Conservation (phyloP, 2,797 vertebrate species). For the Arrhamphus sclerolepis region DNA sequence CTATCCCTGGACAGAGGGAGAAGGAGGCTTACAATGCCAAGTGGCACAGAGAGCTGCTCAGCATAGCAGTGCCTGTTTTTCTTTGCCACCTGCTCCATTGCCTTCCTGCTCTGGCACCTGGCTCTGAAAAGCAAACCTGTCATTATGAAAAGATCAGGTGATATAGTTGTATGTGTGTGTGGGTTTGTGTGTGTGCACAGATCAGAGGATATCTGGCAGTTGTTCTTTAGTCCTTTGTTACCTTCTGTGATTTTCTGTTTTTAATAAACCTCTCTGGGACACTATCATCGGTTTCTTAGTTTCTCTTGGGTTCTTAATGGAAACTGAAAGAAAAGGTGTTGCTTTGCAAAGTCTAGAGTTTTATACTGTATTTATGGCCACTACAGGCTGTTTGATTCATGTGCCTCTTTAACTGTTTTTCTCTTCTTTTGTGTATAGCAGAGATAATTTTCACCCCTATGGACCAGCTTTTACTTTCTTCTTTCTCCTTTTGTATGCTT, state of each 20-base stretch:
- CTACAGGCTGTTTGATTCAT: conserved; percentile 11
- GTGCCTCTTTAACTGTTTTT: not conserved
- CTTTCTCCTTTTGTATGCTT: conserved; percentile 3
- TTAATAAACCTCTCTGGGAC: conserved; percentile 41
- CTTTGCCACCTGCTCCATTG: conserved; percentile 67
- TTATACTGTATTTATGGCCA: conserved; percentile 4
- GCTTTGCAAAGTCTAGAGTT: conserved; percentile 18
- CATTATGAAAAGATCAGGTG: conserved; percentile 47
- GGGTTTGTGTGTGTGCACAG: conserved; percentile 19
- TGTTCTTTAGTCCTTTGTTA: conserved; percentile 15
- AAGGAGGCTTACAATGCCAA: conserved; percentile 48
- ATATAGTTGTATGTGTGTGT: conserved; percentile 17
- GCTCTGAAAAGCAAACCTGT: conserved; percentile 50
- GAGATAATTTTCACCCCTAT: too few species aligned
- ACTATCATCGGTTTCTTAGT: conserved; percentile 2
- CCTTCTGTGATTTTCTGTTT: conserved; percentile 35
- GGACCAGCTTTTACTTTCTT: conserved; percentile 2
- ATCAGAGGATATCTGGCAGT: conserved; percentile 32
- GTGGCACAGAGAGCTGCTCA: conserved; percentile 51
- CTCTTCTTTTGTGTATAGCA: conserved; percentile 6
- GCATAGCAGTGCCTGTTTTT: conserved; percentile 39
- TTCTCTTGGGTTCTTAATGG: conserved; percentile 25
- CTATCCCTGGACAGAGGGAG: conserved; percentile 28
- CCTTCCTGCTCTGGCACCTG: conserved; percentile 57
- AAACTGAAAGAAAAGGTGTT: conserved; percentile 23